phyloP scores from a whole-genome alignment of 2,113 vertebrate species.

The Chauna torquata region DNA sequence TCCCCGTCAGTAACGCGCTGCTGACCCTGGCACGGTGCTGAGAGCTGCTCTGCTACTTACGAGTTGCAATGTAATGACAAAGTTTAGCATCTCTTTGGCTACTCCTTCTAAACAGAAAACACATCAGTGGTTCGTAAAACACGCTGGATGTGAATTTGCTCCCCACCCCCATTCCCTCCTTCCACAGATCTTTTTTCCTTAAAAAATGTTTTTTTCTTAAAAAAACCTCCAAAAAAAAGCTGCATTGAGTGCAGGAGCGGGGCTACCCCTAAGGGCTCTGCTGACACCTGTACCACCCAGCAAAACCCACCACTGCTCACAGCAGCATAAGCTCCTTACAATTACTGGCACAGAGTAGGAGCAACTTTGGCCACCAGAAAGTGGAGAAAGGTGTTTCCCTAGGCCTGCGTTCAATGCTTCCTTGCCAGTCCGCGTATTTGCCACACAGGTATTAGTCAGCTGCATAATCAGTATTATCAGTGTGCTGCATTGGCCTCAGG shows the following conservation, averaged over 20 bases:
- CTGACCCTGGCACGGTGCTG: not conserved
- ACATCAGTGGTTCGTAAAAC: not conserved
- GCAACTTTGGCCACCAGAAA: not conserved
- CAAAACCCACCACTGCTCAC: not conserved
- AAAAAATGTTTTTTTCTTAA: too few relatives aligned
- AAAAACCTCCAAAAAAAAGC: too few relatives aligned
- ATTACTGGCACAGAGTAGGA: not conserved
- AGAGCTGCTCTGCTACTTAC: not conserved
- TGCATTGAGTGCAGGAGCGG: not conserved
- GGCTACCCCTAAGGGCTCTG: not conserved
- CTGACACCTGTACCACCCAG: not conserved
- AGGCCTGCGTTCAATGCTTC: not conserved
- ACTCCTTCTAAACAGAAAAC: not conserved
- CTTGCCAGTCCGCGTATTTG: not conserved
- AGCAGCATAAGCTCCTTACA: slow-evolving; percentile 14
- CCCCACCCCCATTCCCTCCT: not conserved
- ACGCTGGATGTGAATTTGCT: not conserved
- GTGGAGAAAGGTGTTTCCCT: slow-evolving; percentile 26
- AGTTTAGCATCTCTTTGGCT: not conserved
- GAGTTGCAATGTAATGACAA: not conserved
- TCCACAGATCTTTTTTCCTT: not conserved
- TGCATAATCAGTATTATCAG: not conserved
- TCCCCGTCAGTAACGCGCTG: not conserved
- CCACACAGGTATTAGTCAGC: slow-evolving; percentile 25
- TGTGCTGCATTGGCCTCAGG: not conserved